Percentiles rank a stretch among this genome's conserved stretches.
Evolutionary conservation across 2,113 vertebrate species (phyloP).

Genomic region (Aegypius monachus): DNA sequence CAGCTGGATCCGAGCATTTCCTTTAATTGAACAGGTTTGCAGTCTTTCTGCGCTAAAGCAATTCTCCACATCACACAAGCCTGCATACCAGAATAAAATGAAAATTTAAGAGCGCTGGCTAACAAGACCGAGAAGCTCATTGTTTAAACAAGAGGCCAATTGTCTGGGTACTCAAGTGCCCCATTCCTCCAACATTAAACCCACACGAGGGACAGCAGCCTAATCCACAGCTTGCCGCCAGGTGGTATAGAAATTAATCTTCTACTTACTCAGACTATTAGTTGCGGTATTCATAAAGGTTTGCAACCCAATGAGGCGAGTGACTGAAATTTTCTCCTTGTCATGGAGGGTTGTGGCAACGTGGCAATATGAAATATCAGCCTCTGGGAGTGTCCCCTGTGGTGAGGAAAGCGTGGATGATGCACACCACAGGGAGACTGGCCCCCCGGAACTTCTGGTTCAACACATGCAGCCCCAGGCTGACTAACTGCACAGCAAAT

Average conservation of each 20-base stretch:
- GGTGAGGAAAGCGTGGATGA: not conserved
- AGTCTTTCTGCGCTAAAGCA: slow-evolving; percentile 44
- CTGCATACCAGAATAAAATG: slow-evolving; percentile 56
- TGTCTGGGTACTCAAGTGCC: slow-evolving; percentile 65
- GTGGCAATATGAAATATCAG: not conserved
- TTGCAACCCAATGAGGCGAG: slow-evolving; percentile 60
- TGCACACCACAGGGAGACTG: rapidly evolving
- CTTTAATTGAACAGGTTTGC: slow-evolving; percentile 72
- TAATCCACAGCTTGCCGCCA: slow-evolving; percentile 75
- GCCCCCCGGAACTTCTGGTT: not conserved
- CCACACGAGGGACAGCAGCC: slow-evolving; percentile 49
- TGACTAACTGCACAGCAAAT: not conserved
- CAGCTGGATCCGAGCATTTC: slow-evolving; percentile 73
- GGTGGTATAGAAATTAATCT: slow-evolving; percentile 82
- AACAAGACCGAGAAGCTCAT: slow-evolving; percentile 66
- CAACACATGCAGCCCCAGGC: not conserved
- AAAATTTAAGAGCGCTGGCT: slow-evolving; percentile 67
- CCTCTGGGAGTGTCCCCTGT: not conserved
- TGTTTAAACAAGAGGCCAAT: slow-evolving; percentile 72
- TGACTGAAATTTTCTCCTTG: slow-evolving; percentile 53
- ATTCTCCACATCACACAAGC: slow-evolving; percentile 65
- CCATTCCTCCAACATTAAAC: slow-evolving; percentile 69
- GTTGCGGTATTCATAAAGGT: slow-evolving; percentile 64
- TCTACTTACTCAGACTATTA: slow-evolving; percentile 67
- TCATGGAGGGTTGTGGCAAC: not conserved